Evolutionary conservation across 2,888 invertebrate species (phyloP).

Genomic region (Hydriomena furcata): DNA sequence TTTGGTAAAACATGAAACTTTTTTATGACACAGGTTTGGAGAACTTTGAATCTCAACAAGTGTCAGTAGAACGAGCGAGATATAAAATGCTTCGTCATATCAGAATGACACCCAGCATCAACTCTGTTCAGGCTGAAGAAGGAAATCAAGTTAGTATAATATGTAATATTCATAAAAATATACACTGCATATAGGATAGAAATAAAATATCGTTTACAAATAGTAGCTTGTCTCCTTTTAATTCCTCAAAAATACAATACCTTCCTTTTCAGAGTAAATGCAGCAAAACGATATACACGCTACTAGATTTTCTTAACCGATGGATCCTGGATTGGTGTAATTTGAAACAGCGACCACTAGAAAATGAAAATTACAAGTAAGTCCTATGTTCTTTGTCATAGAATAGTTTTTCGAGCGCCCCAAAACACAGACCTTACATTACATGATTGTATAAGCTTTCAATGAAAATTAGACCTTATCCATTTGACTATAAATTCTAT

Average conservation of each 20-base stretch:
- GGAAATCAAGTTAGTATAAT: constrained; percentile 69
- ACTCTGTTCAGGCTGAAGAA: constrained; percentile 69
- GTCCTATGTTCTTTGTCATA: constrained; percentile 26
- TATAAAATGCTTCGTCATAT: constrained; percentile 71
- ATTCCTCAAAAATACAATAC: no score
- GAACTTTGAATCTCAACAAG: constrained; percentile 56
- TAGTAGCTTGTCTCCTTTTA: no score
- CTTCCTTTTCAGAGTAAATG: constrained; percentile 79
- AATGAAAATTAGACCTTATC: not conserved
- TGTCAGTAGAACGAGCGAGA: constrained; percentile 52
- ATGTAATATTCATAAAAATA: no score
- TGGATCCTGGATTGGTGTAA: constrained; percentile 87
- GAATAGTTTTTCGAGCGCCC: not conserved
- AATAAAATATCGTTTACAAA: no score
- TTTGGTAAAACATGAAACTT: no score
- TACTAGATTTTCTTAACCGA: constrained; percentile 89
- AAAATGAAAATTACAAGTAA: constrained; percentile 75
- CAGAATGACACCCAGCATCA: constrained; percentile 69
- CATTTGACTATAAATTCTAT: not conserved
- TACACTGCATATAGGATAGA: no score
- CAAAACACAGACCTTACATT: no score
- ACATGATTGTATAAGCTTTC: not conserved
- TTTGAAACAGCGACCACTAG: constrained; percentile 63
- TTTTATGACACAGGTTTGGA: constrained; percentile 65
- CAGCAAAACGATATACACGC: constrained; percentile 87